Evolutionary conservation across 1,140 invertebrate species (phyloP), one percentile per base, ranked within the genome.

Genomic region (Drosophila parvula): DNA sequence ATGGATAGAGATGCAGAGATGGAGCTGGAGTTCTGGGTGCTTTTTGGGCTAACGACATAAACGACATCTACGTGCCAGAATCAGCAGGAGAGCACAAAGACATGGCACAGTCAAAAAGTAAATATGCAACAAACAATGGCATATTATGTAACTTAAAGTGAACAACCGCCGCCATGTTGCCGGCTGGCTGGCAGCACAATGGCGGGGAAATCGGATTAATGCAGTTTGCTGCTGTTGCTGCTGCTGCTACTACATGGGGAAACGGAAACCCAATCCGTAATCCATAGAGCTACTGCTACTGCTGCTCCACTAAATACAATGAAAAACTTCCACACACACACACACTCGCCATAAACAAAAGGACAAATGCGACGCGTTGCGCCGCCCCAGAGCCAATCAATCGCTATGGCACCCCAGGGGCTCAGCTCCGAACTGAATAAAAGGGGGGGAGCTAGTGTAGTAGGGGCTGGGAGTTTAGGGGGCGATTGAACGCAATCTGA

Each of bases 41-140:
- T 48, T 48, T 73, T 57, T 41, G 82, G 63, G 57, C 74, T 82
- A 88, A 88, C 83, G 84, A 89, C 84, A 78, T 88, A 89, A 80
- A 80, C 84, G 84, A 78, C 77, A 86, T 44, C 38, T 68, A 86
- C 75, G 76, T 82, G 80, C 57, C 51, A 47, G 44, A 61, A 43
- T 73, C 47, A 55, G 51, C 48, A 27, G 22, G 50, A 58, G 22
- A 45, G 53, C 43, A 68, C 61, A 79, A 50, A 78, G 82, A 88
- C 53, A 79, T 38, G 2, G 73, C 61, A 63, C 64, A 81, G 77
- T 88, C 83, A 88, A 88, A 88, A 88, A 88, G 83, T 88, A 88
- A 88, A 88, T 88, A 88, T 89, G 83, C 83, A 89, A 83, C 83
- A 88, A 88, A 88, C 83, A 88, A 88, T 88, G 64, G 84, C 77